Percentiles rank a stretch among this genome's conserved stretches.
These are phyloP conservation scores for Laspeyria flexula DNA, from an alignment of 2,888 invertebrate species.

Conservation along the genomic window DNA sequence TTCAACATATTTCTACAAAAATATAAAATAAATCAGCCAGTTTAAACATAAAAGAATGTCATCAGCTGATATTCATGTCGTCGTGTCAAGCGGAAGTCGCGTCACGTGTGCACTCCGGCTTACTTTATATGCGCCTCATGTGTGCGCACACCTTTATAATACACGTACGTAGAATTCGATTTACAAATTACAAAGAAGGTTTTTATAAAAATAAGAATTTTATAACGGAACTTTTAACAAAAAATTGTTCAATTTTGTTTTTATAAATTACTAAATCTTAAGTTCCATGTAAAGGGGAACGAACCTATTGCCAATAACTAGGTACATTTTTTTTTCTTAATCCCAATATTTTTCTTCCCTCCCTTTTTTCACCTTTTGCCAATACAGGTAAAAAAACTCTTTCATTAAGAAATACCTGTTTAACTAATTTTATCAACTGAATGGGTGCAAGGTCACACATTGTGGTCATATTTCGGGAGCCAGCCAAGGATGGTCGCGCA, in stretches of 20 bases:
- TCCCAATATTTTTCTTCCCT: too few relatives aligned
- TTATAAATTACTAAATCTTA: too few relatives aligned
- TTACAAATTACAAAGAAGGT: conserved; percentile 35
- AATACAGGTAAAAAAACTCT: too few relatives aligned
- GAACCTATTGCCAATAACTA: too few relatives aligned
- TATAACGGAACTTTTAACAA: conserved; percentile 22
- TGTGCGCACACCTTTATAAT: conserved; percentile 47
- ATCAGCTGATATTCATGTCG: conserved; percentile 48
- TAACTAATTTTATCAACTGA: neutral
- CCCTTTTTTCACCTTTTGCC: too few relatives aligned
- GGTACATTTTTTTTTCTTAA: too few relatives aligned
- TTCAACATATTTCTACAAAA: too few relatives aligned
- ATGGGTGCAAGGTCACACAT: conserved; percentile 37
- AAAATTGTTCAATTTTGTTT: too few relatives aligned
- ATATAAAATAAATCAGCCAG: conserved; percentile 4
- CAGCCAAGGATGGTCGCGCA: conserved; percentile 56
- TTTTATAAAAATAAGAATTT: conserved; percentile 22
- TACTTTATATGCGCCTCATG: conserved; percentile 64
- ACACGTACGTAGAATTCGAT: conserved; percentile 36
- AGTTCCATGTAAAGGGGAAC: too few relatives aligned
- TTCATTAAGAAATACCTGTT: too few relatives aligned
- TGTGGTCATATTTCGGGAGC: conserved; percentile 49
- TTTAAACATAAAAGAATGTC: conserved; percentile 42
- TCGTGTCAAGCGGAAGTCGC: conserved; percentile 63
- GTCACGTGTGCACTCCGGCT: conserved; percentile 63